A percentile compares a stretch with the other conserved stretches of the same genome.
These are phyloP conservation scores for Trididemnum clinides DNA, from an alignment of 23 tunicate species.

Conservation along the genomic window DNA sequence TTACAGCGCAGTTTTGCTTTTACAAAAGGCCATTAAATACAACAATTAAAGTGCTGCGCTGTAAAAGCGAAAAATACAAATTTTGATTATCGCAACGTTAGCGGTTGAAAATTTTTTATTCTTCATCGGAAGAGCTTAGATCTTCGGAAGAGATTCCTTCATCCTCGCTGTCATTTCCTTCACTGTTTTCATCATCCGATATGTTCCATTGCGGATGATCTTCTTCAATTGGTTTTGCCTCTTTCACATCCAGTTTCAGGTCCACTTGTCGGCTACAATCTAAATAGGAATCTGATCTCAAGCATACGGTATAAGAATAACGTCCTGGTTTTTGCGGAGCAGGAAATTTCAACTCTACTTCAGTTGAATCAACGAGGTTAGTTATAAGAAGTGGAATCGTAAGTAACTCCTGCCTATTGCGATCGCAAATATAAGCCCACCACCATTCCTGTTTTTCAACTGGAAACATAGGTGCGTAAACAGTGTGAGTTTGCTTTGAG, in stretches of 20 bases:
- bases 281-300: constrained; percentile 82
- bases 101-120: background rate
- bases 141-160: constrained; percentile 97
- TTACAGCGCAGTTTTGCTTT: too few relatives aligned
- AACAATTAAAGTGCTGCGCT: too few relatives aligned
- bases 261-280: constrained; percentile 69
- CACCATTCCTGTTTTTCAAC: constrained; percentile 99
- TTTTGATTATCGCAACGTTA: too few relatives aligned
- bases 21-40: too few relatives aligned
- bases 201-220: constrained; percentile 98
- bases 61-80: too few relatives aligned
- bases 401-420: constrained; percentile 60
- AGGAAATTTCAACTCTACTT: constrained; percentile 83
- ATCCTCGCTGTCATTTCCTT: constrained; percentile 72
- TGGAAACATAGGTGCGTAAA: constrained; percentile 85
- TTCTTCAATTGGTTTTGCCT: constrained; percentile 70
- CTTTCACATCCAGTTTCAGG: constrained; percentile 78
- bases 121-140: constrained; percentile 33
- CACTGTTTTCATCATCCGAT: constrained; percentile 70
- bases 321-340: constrained; percentile 91
- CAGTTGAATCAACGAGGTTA: constrained; percentile 47
- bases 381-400: constrained; percentile 75
- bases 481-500: constrained; percentile 89
- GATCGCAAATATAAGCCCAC: constrained; percentile 96
- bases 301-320: constrained; percentile 78